phyloP scores from a whole-genome alignment of 1,140 invertebrate species.

The Orussus abietinus region DNA sequence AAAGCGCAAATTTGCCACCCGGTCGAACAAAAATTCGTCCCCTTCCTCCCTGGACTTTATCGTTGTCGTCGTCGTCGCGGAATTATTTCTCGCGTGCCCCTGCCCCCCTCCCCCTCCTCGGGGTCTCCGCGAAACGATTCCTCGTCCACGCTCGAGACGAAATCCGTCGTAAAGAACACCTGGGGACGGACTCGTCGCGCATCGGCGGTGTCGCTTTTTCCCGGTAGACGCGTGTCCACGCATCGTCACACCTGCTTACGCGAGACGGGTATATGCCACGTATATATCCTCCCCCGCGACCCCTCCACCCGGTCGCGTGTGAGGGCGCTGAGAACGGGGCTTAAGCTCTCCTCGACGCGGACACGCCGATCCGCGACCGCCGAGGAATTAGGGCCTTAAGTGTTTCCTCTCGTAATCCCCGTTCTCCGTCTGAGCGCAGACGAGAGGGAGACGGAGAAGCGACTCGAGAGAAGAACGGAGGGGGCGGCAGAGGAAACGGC shows the following conservation, averaged over 20 bases:
- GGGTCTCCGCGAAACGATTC: background rate
- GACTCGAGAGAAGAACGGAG: too few species aligned
- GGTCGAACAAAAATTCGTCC: too few species aligned
- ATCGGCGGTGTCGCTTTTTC: slow-evolving; percentile 35
- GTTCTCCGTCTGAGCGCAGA: background rate
- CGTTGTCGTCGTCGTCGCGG: too few species aligned
- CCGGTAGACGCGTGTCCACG: slow-evolving; percentile 51
- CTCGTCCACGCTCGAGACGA: slow-evolving; percentile 15
- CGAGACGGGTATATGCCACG: slow-evolving; percentile 32
- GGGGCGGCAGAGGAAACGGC: too few species aligned
- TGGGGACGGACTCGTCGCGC: slow-evolving; percentile 26
- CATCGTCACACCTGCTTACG: slow-evolving; percentile 54
- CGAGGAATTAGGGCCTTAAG: slow-evolving; percentile 26
- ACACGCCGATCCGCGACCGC: slow-evolving; percentile 18
- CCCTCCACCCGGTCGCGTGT: slow-evolving; percentile 27
- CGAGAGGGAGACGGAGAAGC: background rate
- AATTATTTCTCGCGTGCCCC: too few species aligned
- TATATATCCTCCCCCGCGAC: slow-evolving; percentile 23
- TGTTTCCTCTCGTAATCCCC: slow-evolving; percentile 25
- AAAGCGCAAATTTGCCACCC: too few species aligned
- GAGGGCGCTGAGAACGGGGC: slow-evolving; percentile 34
- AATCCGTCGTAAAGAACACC: slow-evolving; percentile 44
- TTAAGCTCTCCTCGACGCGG: slow-evolving; percentile 24
- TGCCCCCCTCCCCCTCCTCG: background rate
- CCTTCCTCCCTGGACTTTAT: too few species aligned